Conservation (phyloP, 2,797 vertebrate genomes). For the Galago senegalensis region DNA sequence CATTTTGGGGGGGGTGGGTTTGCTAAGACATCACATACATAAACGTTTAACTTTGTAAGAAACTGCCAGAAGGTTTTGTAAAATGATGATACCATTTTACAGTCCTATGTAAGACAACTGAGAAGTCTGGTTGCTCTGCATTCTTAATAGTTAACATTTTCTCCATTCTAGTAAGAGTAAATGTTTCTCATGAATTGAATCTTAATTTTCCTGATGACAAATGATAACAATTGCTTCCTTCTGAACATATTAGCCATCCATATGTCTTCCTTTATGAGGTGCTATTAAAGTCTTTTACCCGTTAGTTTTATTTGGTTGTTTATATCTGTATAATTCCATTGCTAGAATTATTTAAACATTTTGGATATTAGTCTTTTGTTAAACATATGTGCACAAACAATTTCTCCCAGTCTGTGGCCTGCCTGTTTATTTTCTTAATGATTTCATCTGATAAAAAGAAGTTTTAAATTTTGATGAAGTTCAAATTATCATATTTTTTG, state of each 20-base stretch:
- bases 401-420: neutral
- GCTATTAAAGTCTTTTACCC: neutral
- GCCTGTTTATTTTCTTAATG: slow-evolving; percentile 39
- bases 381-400: neutral
- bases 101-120: neutral
- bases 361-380: neutral
- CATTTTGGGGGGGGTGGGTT: neutral
- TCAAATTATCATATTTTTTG: neutral
- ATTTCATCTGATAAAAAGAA: neutral
- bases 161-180: neutral
- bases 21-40: neutral
- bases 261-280: neutral
- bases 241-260: neutral
- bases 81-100: neutral
- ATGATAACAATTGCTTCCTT: slow-evolving; percentile 18
- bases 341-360: slow-evolving; percentile 38
- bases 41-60: neutral
- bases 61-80: neutral
- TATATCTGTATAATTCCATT: neutral
- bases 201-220: slow-evolving; percentile 44
- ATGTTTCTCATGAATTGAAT: neutral
- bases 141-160: neutral
- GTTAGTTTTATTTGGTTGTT: slow-evolving; percentile 1
- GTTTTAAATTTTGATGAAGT: slow-evolving; percentile 7
- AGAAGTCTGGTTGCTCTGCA: neutral